A percentile compares a stretch with the other conserved stretches of the same genome.
phyloP scores from a whole-genome alignment of 1,140 invertebrate genomes.

The Saxidomus purpurata region DNA sequence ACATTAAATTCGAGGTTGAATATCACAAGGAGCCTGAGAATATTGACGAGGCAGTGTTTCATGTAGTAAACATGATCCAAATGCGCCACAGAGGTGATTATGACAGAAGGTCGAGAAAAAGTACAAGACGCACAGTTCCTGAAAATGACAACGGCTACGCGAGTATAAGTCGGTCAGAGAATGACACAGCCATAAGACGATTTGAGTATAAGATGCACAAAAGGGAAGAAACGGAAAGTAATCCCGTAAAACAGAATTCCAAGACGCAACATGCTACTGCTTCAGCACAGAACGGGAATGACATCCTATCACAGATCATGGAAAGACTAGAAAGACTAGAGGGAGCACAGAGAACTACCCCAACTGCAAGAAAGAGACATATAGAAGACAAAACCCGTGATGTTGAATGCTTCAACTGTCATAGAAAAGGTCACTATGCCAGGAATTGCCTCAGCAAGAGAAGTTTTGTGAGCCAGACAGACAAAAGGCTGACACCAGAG shows the following conservation, averaged over 20 bases:
- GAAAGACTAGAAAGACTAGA: neutral
- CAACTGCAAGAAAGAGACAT: neutral
- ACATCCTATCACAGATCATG: neutral
- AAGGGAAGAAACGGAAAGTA: neutral
- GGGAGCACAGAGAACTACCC: neutral
- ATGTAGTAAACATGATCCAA: conserved; percentile 11
- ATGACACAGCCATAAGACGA: neutral
- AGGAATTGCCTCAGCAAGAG: neutral
- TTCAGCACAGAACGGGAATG: neutral
- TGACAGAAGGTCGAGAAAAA: neutral
- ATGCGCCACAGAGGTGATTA: neutral
- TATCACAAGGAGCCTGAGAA: conserved; percentile 23
- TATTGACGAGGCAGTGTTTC: conserved; percentile 31
- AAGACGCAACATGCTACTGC: no score
- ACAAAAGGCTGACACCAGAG: neutral
- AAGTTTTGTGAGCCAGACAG: neutral
- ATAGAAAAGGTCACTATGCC: neutral
- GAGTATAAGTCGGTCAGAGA: neutral
- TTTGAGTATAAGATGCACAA: neutral
- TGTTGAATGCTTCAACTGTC: neutral
- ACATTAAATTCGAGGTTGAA: neutral
- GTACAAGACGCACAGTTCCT: neutral
- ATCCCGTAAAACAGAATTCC: neutral
- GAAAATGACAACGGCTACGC: neutral
- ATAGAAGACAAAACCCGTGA: neutral